Evolutionary conservation across 2,113 vertebrate species (phyloP).

Genomic region (Actenoides lindsayi): DNA sequence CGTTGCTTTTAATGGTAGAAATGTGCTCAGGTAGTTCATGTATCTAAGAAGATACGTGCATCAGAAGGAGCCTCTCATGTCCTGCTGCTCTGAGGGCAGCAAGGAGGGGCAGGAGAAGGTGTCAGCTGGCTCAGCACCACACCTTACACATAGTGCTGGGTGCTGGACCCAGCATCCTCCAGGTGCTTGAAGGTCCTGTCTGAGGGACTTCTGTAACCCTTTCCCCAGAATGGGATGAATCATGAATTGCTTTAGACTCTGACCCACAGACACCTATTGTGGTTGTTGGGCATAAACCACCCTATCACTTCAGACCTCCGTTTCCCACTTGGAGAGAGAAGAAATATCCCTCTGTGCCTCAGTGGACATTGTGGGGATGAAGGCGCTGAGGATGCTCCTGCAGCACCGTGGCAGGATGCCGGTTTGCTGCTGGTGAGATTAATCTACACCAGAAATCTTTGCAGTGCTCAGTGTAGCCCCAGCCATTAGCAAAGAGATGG

Average conservation of each 20-base stretch:
- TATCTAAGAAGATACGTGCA: neutral
- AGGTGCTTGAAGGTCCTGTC: neutral
- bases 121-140: neutral
- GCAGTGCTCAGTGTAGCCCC: neutral
- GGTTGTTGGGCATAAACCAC: neutral
- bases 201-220: neutral
- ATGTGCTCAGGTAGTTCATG: neutral
- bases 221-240: neutral
- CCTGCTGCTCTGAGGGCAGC: neutral
- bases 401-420: neutral
- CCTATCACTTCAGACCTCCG: neutral
- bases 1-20: neutral
- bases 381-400: neutral
- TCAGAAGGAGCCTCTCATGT: neutral
- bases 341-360: neutral
- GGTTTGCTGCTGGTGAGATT: neutral
- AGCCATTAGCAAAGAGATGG: neutral
- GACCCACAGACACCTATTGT: neutral
- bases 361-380: neutral
- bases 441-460: neutral
- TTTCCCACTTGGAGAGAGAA: neutral
- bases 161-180: neutral
- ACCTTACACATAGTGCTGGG: fast-evolving
- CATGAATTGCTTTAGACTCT: neutral
- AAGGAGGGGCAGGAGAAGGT: neutral